These are phyloP conservation scores for Vireo altiloquus DNA, from an alignment of 2,113 vertebrate genomes.

Conservation along the genomic window DNA sequence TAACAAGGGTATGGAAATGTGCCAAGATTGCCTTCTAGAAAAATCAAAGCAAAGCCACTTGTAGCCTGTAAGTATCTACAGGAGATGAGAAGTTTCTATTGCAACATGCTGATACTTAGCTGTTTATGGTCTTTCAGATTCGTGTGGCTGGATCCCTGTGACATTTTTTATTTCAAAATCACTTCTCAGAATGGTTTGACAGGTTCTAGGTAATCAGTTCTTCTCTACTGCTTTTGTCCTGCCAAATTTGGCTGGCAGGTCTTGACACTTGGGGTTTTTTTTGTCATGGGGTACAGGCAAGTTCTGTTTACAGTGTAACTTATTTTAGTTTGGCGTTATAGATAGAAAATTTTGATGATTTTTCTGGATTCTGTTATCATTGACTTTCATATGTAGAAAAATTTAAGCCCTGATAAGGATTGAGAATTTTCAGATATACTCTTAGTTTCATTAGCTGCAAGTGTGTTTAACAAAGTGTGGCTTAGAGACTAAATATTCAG, in stretches of 20 bases:
- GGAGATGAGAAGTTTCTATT: neutral
- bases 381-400: neutral
- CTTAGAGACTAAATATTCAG: neutral
- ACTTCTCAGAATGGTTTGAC: neutral
- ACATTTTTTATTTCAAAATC: neutral
- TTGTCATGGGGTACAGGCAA: neutral
- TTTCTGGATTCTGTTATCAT: neutral
- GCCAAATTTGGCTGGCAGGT: neutral
- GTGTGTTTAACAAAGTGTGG: neutral
- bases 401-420: neutral
- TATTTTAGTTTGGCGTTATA: neutral
- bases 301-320: neutral
- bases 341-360: neutral
- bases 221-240: neutral
- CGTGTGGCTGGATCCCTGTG: neutral
- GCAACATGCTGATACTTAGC: neutral
- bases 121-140: neutral
- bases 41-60: neutral
- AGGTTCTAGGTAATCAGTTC: neutral
- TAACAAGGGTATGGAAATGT: neutral
- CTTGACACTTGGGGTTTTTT: neutral
- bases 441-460: neutral
- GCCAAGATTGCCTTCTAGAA: neutral
- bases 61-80: neutral
- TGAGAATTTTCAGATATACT: neutral